Evolutionary conservation across 2,797 vertebrate species (phyloP), one percentile per base, ranked within the genome.

Genomic region (Thamnophis elegans): DNA sequence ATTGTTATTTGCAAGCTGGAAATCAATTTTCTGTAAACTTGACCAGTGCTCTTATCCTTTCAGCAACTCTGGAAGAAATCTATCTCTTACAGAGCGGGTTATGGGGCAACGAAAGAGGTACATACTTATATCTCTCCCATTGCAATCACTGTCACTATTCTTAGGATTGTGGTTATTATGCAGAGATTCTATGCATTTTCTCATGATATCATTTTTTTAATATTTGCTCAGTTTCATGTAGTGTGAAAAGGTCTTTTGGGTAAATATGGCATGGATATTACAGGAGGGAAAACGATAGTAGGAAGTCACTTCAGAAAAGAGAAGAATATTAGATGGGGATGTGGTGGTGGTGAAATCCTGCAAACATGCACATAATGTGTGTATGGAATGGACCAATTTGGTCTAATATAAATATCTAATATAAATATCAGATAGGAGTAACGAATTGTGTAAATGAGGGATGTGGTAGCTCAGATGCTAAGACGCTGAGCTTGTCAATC

Each of bases 1-100:
- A 55, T 91, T 90, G 73, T 91, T 93, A 91, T 91, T 91, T 93
- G 87, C 87, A 91, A 91, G 32, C 51, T 85, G 58, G 92, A 93
- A 91, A 90, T 91, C 86, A 91, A 89, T 91, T 89, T 93, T 89
- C 92, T 93, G 90, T 93, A 91, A 91, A 89, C 91, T 93, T 93
- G 92, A 91, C 92, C 88, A 90, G 58, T 92, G 88, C 92, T 93
- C 90, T 89, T 88, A 73, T 93, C 86, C 90, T 93, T 93, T 93
- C 92, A 93, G 92, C 86, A 91, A 91, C 86, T 93, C 92, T 93
- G 92, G 90, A 91, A 91, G 90, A 90, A 93, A 93, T 88, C 90
- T 85, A 89, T 91, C 90, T 93, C 92, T 93, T 91, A 88, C 86
- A 85, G 90, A 93, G 87, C 90, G 68, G 90, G 92, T 93, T 93